phyloP scores from a whole-genome alignment of 2,113 vertebrate species.

The Protomyctophum bolini region DNA sequence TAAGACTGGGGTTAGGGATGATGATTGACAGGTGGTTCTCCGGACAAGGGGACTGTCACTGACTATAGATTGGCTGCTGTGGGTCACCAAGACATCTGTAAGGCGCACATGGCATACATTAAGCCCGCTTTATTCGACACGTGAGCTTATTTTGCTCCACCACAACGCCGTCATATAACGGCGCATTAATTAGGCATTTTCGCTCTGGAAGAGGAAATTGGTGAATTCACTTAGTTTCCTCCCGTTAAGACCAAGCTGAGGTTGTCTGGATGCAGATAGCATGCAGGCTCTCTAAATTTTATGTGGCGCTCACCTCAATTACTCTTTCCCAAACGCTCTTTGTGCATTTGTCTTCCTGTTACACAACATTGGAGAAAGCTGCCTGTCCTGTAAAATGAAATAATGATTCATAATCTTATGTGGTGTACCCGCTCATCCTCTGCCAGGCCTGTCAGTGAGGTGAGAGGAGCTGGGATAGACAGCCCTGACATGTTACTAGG shows the following conservation, averaged over 20 bases:
- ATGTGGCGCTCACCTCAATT: no score
- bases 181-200: background rate
- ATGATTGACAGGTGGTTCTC: slow-evolving; percentile 58
- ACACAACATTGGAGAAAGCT: background rate
- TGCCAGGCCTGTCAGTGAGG: background rate
- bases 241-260: slow-evolving; percentile 1
- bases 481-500: background rate
- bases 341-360: background rate
- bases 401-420: background rate
- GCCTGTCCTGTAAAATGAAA: background rate
- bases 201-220: slow-evolving; percentile 39
- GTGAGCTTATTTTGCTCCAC: no score
- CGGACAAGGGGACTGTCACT: slow-evolving; percentile 52
- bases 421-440: slow-evolving; percentile 4
- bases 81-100: slow-evolving; percentile 24
- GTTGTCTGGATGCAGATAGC: slow-evolving; percentile 5
- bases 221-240: slow-evolving; percentile 4
- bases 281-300: background rate
- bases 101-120: slow-evolving; percentile 27
- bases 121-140: no score
- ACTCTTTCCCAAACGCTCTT: no score
- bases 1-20: slow-evolving; percentile 17
- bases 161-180: no score
- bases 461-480: background rate
- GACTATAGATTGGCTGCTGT: slow-evolving; percentile 47